A percentile compares a stretch with the other conserved stretches of the same genome.
Evolutionary conservation across 1,140 invertebrate species (phyloP).

Genomic region (Eumaeus atala): DNA sequence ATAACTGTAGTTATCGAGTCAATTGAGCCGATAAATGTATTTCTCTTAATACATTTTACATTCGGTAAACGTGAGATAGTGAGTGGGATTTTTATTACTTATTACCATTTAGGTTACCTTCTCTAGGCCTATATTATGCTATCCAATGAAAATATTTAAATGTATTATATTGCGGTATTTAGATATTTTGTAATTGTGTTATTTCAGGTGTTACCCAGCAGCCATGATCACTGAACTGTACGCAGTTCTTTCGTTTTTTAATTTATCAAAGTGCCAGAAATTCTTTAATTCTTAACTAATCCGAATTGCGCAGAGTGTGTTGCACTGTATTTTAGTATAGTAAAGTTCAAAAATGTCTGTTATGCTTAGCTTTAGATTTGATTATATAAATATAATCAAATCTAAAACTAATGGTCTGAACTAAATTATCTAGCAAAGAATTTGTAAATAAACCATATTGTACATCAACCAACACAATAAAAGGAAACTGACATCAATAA

Average conservation of each 20-base stretch:
- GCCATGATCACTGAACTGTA: not conserved
- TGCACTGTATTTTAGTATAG: not conserved
- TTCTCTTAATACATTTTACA: too few species aligned
- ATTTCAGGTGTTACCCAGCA: not conserved
- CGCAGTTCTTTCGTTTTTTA: not conserved
- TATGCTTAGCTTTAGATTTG: not conserved
- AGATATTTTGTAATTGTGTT: not conserved
- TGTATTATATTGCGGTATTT: not conserved
- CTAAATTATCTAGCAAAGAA: too few species aligned
- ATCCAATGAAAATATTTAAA: not conserved
- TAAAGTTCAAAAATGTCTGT: not conserved
- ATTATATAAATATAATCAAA: constrained; percentile 2
- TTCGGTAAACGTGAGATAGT: too few species aligned
- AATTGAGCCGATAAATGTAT: too few species aligned
- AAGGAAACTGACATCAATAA: too few species aligned
- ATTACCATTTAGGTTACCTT: too few species aligned
- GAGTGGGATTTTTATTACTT: too few species aligned
- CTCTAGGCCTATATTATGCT: not conserved
- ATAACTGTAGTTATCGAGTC: not conserved
- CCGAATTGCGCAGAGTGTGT: not conserved
- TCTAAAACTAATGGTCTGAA: too few species aligned
- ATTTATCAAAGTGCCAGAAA: not conserved
- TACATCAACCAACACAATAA: too few species aligned
- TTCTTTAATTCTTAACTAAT: not conserved
- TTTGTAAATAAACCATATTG: too few species aligned